Percentiles rank a stretch among this genome's conserved stretches.
Evolutionary conservation across 2,113 vertebrate genomes (phyloP).

Genomic region (Ivindomyrus marchei): DNA sequence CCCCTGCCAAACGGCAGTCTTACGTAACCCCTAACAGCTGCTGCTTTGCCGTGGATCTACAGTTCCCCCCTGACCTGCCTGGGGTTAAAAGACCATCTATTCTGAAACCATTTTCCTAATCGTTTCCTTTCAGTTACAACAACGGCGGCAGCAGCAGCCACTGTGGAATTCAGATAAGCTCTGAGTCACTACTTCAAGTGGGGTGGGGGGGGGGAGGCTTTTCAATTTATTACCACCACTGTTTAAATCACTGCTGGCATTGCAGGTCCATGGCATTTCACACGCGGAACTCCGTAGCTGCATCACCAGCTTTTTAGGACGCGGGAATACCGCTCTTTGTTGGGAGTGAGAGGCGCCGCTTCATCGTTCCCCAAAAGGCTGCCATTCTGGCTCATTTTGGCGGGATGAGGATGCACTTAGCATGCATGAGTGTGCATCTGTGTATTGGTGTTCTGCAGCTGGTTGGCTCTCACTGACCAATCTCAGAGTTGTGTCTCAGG

Average conservation of each 20-base stretch:
- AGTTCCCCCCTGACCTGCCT: background rate
- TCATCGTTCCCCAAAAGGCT: background rate
- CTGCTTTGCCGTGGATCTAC: background rate
- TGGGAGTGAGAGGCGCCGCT: background rate
- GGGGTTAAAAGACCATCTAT: slow-evolving; percentile 16
- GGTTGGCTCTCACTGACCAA: background rate
- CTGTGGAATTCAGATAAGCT: slow-evolving; percentile 17
- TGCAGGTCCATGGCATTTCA: background rate
- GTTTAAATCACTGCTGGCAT: background rate
- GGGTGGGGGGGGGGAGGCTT: background rate
- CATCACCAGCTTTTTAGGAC: background rate
- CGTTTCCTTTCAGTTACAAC: background rate
- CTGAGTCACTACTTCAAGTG: background rate
- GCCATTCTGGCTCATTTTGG: background rate
- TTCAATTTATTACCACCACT: background rate
- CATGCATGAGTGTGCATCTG: background rate
- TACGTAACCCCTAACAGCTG: slow-evolving; percentile 17
- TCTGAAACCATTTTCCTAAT: slow-evolving; percentile 19
- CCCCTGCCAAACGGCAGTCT: background rate
- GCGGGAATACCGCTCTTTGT: background rate
- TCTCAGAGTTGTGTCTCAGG: background rate
- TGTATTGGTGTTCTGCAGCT: background rate
- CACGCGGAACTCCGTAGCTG: background rate
- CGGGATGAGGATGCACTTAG: background rate
- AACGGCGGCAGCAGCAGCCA: background rate